These are phyloP conservation scores for Ischnus inquisitorius DNA, from an alignment of 2,888 invertebrate genomes.

Conservation along the genomic window DNA sequence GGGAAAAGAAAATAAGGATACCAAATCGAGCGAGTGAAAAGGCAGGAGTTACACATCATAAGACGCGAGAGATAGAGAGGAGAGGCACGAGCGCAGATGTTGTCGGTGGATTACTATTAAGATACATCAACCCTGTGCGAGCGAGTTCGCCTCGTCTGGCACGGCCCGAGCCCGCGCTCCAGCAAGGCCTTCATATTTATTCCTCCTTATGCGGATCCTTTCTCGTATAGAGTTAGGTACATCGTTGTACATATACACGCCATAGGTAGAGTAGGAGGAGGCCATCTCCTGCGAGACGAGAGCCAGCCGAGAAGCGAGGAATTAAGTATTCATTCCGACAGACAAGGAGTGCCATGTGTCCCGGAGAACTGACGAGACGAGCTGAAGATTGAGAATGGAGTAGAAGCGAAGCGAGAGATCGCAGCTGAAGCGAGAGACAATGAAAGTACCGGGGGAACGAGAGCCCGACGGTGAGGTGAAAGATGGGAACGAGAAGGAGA, in stretches of 20 bases:
- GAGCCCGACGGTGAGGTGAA: not conserved
- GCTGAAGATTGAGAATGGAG: slow-evolving; percentile 41
- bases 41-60: slow-evolving; percentile 29
- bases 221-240: slow-evolving; percentile 67
- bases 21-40: not conserved
- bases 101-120: slow-evolving; percentile 78
- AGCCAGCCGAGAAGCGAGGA: slow-evolving; percentile 73
- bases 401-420: slow-evolving; percentile 10
- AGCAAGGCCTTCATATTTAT: slow-evolving; percentile 74
- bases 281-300: slow-evolving; percentile 48
- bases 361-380: slow-evolving; percentile 40
- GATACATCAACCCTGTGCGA: slow-evolving; percentile 73
- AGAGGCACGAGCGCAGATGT: slow-evolving; percentile 72
- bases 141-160: slow-evolving; percentile 43
- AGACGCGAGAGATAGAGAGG: slow-evolving; percentile 15
- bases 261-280: slow-evolving; percentile 29
- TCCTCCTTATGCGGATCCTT: slow-evolving; percentile 76
- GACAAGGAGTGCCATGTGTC: slow-evolving; percentile 66
- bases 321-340: slow-evolving; percentile 79
- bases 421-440: slow-evolving; percentile 8
- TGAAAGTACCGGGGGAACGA: not conserved
- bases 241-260: not conserved
- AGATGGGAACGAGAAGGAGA: slow-evolving; percentile 20
- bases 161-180: slow-evolving; percentile 49
- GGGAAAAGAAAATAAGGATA: not conserved